Conservation (phyloP, 2,888 invertebrate genomes). For the Eupithecia vulgata region DNA sequence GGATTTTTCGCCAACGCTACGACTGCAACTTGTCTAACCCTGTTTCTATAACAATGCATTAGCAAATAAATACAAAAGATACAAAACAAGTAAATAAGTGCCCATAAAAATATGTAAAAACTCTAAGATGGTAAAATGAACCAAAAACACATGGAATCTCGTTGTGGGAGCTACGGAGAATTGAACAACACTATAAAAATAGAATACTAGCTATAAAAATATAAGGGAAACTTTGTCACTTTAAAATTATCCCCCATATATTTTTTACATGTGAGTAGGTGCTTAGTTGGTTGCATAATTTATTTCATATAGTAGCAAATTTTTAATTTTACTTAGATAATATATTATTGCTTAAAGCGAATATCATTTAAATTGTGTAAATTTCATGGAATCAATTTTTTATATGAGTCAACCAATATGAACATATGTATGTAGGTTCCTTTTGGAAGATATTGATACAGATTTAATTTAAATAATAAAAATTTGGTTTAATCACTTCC, state of each 20-base stretch:
- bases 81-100: constrained; percentile 18
- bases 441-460: too few species aligned
- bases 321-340: background rate
- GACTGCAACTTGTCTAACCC: background rate
- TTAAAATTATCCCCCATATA: background rate
- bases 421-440: background rate
- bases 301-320: background rate
- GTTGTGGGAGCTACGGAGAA: constrained; percentile 1
- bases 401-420: background rate
- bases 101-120: background rate
- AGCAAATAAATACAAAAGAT: constrained; percentile 25
- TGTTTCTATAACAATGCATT: constrained; percentile 18
- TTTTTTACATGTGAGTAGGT: background rate
- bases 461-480: too few species aligned
- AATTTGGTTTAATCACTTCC: background rate
- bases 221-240: background rate
- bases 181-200: constrained; percentile 8
- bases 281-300: background rate
- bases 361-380: background rate
- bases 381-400: background rate
- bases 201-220: background rate
- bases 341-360: background rate
- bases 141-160: constrained; percentile 6
- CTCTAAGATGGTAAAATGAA: constrained; percentile 12
- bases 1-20: constrained; percentile 13